Base-by-base conservation (phyloP, 1,140 invertebrate genomes). In the Achatina immaculata region DNA sequence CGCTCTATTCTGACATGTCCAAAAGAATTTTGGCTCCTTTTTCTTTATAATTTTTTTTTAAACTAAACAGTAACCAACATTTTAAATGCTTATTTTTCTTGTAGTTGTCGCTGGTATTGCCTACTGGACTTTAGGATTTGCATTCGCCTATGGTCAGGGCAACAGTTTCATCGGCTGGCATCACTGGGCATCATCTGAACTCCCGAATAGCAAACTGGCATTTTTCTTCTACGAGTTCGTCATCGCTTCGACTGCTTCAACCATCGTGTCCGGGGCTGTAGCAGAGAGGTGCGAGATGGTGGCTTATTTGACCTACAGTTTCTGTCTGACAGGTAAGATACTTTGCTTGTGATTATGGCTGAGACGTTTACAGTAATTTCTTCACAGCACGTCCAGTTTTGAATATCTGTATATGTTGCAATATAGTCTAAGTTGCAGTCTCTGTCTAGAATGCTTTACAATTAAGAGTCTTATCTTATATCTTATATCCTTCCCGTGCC, bases 271-370 rank as follows among this genome's bases (percentile, higher is more conserved):
- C 0, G 93, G 93, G 3, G 93, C 93, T 0, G 91, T 94, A 34
- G 93, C 93, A 0, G 93, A 94, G 84, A 84, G 93, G 68, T 93
- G 93, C 81, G 92, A 93, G 79, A 93, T 93, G 82, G 80, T 90
- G 0, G 93, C 93, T 11, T 94, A 94, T 84, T 90, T 94, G 66
- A 88, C 91, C 19, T 94, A 94, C 86, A 93, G 92, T 80, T 85
- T 91, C 40, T 80, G 92, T n/a, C 91, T 94, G 9, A 93, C 93
- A 80, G 93, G 93, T 93, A 83, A 78, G 66, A 81, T 68, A n/a
- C 31, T 21, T n/a, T n/a, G n/a, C n/a, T n/a, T n/a, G 51, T 55
- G 51, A 16, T 16, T 14, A 55, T 16, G 51, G 14, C n/a, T 55
- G 51, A 16, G 51, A 16, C n/a, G 51, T 55, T 55, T 55, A n/a